Conservation (phyloP, 2,888 invertebrate species). For the Norana najaformis region DNA sequence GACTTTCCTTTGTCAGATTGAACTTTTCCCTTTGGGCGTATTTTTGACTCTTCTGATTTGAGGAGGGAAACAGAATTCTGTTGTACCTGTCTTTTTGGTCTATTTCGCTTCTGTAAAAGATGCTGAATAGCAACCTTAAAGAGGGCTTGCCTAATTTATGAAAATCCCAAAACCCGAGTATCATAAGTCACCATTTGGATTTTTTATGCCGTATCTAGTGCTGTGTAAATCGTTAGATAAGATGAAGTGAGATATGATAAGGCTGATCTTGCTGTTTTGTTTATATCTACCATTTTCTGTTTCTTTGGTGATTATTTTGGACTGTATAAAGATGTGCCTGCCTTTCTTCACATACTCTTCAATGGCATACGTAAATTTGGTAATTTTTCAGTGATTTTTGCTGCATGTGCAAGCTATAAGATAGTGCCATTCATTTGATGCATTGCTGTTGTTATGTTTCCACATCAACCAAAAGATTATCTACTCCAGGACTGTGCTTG, state of each 20-base stretch:
- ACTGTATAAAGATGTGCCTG: neutral
- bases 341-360: too few relatives aligned
- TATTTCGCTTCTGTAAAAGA: too few relatives aligned
- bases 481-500: neutral
- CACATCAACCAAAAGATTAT: neutral
- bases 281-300: neutral
- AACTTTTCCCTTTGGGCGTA: neutral
- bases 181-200: neutral
- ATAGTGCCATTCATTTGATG: neutral
- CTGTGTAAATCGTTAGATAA: too few relatives aligned
- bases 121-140: too few relatives aligned
- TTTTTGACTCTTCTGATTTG: neutral
- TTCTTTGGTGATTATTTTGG: neutral
- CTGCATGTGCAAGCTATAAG: neutral
- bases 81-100: neutral
- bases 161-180: too few relatives aligned
- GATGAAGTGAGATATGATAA: neutral
- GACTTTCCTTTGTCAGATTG: neutral
- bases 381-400: too few relatives aligned
- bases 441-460: neutral
- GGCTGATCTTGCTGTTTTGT: neutral
- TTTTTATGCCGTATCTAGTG: neutral
- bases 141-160: neutral
- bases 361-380: too few relatives aligned
- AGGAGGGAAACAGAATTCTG: neutral